Percentiles rank a stretch among this genome's conserved stretches.
phyloP scores from a whole-genome alignment of 2,888 invertebrate genomes.

The Romanomermis culicivorax region DNA sequence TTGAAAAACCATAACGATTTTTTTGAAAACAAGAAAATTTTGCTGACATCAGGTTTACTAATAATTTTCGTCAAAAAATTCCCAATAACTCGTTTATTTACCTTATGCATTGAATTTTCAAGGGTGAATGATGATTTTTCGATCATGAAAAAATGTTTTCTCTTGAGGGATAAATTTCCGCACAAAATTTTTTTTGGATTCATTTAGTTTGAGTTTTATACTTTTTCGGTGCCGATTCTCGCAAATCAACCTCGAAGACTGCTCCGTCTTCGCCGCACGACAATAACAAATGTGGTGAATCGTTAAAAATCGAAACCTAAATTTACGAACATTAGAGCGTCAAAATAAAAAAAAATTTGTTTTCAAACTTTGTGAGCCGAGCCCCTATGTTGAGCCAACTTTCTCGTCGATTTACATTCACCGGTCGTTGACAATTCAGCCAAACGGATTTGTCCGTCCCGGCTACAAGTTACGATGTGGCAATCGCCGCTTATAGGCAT shows the following conservation, averaged over 20 bases:
- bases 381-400: slow-evolving; percentile 46
- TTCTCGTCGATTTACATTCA: slow-evolving; percentile 39
- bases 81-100: too few relatives aligned
- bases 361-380: slow-evolving; percentile 52
- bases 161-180: too few relatives aligned
- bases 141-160: too few relatives aligned
- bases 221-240: slow-evolving; percentile 46
- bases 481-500: slow-evolving; percentile 53
- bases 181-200: too few relatives aligned
- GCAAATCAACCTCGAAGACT: slow-evolving; percentile 57
- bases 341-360: not conserved
- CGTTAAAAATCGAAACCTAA: slow-evolving; percentile 24
- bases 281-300: slow-evolving; percentile 50
- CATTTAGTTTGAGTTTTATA: slow-evolving; percentile 27
- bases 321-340: not conserved
- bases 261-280: slow-evolving; percentile 72
- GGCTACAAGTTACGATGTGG: slow-evolving; percentile 62
- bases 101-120: too few relatives aligned
- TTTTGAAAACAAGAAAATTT: too few relatives aligned
- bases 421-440: slow-evolving; percentile 37
- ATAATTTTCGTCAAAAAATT: too few relatives aligned
- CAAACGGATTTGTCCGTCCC: slow-evolving; percentile 61
- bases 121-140: too few relatives aligned
- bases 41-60: too few relatives aligned
- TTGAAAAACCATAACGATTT: too few relatives aligned